phyloP scores from a whole-genome alignment of 2,888 invertebrate species.

The Girardia tigrina region DNA sequence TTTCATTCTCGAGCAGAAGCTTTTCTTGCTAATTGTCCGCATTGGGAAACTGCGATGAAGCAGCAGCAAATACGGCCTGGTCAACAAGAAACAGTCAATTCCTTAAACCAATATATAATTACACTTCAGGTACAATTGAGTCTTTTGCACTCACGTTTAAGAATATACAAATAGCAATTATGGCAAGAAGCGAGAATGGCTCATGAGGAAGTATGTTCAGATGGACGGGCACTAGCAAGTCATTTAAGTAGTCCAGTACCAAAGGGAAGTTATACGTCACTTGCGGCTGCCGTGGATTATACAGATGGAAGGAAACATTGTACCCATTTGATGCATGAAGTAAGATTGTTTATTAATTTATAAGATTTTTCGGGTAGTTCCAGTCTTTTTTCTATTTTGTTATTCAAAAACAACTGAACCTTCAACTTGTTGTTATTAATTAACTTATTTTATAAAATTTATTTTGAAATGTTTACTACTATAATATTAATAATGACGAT shows the following conservation, averaged over 20 bases:
- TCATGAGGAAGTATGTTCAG: conserved; percentile 49
- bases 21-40: conserved; percentile 32
- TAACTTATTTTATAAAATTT: too few relatives aligned
- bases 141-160: not conserved
- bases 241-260: conserved; percentile 51
- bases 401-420: too few relatives aligned
- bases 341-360: conserved; percentile 37
- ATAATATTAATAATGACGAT: too few relatives aligned
- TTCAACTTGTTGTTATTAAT: too few relatives aligned
- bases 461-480: too few relatives aligned
- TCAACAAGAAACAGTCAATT: conserved; percentile 20
- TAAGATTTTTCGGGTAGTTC: too few relatives aligned
- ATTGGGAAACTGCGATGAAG: conserved; percentile 34
- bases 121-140: conserved; percentile 24
- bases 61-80: not conserved
- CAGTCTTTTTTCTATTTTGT: too few relatives aligned
- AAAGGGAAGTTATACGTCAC: conserved; percentile 46
- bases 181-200: conserved; percentile 52
- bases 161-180: conserved; percentile 70
- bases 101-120: conserved; percentile 29
- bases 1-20: conserved; percentile 76
- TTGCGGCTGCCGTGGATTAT: conserved; percentile 62
- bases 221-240: conserved; percentile 52
- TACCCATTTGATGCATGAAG: conserved; percentile 80
- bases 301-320: conserved; percentile 88